phyloP scores from a whole-genome alignment of 2,888 invertebrate species.

The Perizoma affinitatum region DNA sequence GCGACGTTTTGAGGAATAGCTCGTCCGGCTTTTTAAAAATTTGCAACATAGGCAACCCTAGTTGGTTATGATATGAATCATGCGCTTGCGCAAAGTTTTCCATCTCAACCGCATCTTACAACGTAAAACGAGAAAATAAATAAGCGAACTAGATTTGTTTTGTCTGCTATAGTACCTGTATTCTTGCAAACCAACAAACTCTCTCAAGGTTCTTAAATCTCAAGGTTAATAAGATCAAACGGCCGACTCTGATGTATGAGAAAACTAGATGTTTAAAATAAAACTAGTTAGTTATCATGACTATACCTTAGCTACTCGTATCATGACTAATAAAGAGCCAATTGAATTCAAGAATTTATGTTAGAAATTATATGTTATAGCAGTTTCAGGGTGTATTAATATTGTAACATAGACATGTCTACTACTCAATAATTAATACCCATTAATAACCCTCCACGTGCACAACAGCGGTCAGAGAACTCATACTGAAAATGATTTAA shows the following conservation, averaged over 20 bases:
- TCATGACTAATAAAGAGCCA: too few relatives aligned
- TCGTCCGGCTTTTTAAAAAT: conserved; percentile 7
- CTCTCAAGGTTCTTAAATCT: conserved; percentile 7
- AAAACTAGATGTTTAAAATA: not conserved
- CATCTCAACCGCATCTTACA: conserved; percentile 49
- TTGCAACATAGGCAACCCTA: conserved; percentile 6
- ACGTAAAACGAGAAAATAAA: conserved; percentile 55
- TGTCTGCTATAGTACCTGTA: conserved; percentile 43
- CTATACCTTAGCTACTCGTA: too few relatives aligned
- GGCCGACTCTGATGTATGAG: not conserved
- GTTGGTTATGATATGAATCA: conserved; percentile 63
- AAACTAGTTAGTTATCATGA: too few relatives aligned
- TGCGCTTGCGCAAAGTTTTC: conserved; percentile 46
- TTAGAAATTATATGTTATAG: too few relatives aligned
- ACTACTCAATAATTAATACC: conserved; percentile 16
- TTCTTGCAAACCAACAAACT: conserved; percentile 24
- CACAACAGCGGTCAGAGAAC: conserved; percentile 28
- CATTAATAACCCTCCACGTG: conserved; percentile 23
- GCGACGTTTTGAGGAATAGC: not conserved
- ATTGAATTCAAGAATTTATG: not conserved
- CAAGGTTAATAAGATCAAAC: conserved; percentile 24
- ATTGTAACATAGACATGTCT: not conserved
- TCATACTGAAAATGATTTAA: conserved; percentile 56
- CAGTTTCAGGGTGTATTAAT: not conserved
- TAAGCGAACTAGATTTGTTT: conserved; percentile 51